Percentiles rank a stretch among this genome's conserved stretches.
Conservation (phyloP, 2,113 vertebrate species). For the Xiphias gladius region DNA sequence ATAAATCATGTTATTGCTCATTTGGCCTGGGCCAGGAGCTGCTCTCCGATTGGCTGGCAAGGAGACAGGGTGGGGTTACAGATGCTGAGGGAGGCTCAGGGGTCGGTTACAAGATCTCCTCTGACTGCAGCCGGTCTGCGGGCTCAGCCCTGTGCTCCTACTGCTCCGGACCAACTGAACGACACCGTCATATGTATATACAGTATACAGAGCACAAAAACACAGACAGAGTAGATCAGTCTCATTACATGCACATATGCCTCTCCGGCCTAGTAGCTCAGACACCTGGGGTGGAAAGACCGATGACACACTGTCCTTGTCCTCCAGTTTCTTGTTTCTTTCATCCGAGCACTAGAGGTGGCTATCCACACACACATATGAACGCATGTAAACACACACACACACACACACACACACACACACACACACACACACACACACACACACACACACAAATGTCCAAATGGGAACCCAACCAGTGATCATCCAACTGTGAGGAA, state of each 20-base stretch:
- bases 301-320: slow-evolving; percentile 65
- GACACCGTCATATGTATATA: background rate
- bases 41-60: slow-evolving; percentile 54
- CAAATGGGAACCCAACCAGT: slow-evolving; percentile 13
- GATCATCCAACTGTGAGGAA: slow-evolving; percentile 28
- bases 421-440: no score
- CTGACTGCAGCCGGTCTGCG: slow-evolving; percentile 50
- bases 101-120: slow-evolving; percentile 53
- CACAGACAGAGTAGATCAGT: background rate
- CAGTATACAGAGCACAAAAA: background rate
- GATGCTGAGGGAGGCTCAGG: slow-evolving; percentile 38
- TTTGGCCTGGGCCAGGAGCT: slow-evolving; percentile 42
- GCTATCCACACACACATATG: slow-evolving; percentile 29
- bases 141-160: slow-evolving; percentile 29
- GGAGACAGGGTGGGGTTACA: slow-evolving; percentile 65
- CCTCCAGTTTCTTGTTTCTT: slow-evolving; percentile 49
- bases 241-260: slow-evolving; percentile 54
- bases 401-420: background rate
- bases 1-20: slow-evolving; percentile 74
- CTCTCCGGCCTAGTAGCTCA: slow-evolving; percentile 29
- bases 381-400: slow-evolving; percentile 15
- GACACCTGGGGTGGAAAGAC: slow-evolving; percentile 61
- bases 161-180: slow-evolving; percentile 1
- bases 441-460: background rate
- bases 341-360: slow-evolving; percentile 55